A percentile compares a stretch with the other conserved stretches of the same genome.
phyloP scores from a whole-genome alignment of 2,797 vertebrate species.

The Sternarchorhynchus goeldii region DNA sequence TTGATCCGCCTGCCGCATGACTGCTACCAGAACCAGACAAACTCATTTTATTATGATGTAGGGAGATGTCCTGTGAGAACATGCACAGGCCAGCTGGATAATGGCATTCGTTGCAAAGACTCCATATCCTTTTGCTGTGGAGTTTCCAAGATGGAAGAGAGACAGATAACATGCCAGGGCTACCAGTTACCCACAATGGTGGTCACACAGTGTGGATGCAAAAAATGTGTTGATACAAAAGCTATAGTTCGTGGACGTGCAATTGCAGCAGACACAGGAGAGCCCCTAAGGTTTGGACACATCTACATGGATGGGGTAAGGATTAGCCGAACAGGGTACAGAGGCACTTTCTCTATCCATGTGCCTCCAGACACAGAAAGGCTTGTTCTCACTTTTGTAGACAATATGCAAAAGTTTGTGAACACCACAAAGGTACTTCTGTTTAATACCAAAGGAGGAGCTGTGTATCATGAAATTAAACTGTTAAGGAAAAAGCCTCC shows the following conservation, averaged over 20 bases:
- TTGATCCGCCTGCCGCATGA: conserved; percentile 90
- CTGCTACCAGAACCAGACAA: conserved; percentile 90
- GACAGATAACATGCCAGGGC: conserved; percentile 83
- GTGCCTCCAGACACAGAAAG: conserved; percentile 87
- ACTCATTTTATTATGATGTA: conserved; percentile 89
- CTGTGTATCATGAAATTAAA: conserved; percentile 94
- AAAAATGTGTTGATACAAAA: conserved; percentile 87
- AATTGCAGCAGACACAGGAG: conserved; percentile 86
- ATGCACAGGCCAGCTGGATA: conserved; percentile 85
- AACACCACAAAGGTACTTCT: conserved; percentile 96
- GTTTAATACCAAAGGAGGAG: conserved; percentile 89
- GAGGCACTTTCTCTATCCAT: conserved; percentile 92
- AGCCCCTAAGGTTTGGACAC: conserved; percentile 95
- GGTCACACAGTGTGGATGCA: conserved; percentile 84
- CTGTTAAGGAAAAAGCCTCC: conserved; percentile 86
- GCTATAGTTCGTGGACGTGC: conserved; percentile 86
- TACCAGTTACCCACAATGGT: conserved; percentile 90
- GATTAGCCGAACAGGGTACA: conserved; percentile 95
- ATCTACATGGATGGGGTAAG: conserved; percentile 87
- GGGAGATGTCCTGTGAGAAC: conserved; percentile 83
- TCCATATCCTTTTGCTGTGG: conserved; percentile 88
- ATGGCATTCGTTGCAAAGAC: conserved; percentile 89
- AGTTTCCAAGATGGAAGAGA: conserved; percentile 83
- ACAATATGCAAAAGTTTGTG: conserved; percentile 94
- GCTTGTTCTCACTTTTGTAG: conserved; percentile 93